Evolutionary conservation across 1,140 invertebrate species (phyloP).

Genomic region (Amyelois transitella): DNA sequence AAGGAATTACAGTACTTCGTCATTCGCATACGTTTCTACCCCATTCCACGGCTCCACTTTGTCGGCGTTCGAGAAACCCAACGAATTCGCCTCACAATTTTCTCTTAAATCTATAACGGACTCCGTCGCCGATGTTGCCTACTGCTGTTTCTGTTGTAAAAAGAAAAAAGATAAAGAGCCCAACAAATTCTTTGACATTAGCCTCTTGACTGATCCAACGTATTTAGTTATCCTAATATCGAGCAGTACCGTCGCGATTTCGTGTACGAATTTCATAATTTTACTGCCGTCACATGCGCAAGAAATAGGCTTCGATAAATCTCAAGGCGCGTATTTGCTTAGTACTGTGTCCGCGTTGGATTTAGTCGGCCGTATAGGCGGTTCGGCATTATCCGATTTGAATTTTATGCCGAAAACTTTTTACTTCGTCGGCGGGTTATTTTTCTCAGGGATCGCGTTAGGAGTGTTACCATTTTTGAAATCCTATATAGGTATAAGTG

Average conservation of each 20-base stretch:
- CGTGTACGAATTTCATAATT: conserved; percentile 90
- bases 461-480: conserved; percentile 79
- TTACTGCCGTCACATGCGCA: conserved; percentile 84
- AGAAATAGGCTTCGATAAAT: conserved; percentile 80
- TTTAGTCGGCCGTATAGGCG: conserved; percentile 86
- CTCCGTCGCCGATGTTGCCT: conserved; percentile 68
- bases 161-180: conserved; percentile 50
- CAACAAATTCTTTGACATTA: conserved; percentile 83
- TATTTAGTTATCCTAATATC: conserved; percentile 88
- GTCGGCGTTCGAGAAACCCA: conserved; percentile 79
- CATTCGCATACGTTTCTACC: conserved; percentile 87
- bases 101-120: conserved; percentile 80
- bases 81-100: conserved; percentile 84
- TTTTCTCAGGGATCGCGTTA: conserved; percentile 83
- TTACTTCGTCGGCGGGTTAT: conserved; percentile 86
- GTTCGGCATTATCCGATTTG: conserved; percentile 85
- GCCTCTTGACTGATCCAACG: conserved; percentile 82
- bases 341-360: conserved; percentile 87
- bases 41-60: conserved; percentile 88
- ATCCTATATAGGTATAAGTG: conserved; percentile 75
- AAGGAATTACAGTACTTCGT: conserved; percentile 83
- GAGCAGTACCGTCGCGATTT: conserved; percentile 88
- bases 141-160: conserved; percentile 67
- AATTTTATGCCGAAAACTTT: conserved; percentile 84
- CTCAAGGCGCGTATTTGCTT: conserved; percentile 79